A percentile compares a stretch with the other conserved stretches of the same genome.
These are phyloP conservation scores for Sandelia bainsii DNA, from an alignment of 2,797 vertebrate genomes.

Conservation along the genomic window DNA sequence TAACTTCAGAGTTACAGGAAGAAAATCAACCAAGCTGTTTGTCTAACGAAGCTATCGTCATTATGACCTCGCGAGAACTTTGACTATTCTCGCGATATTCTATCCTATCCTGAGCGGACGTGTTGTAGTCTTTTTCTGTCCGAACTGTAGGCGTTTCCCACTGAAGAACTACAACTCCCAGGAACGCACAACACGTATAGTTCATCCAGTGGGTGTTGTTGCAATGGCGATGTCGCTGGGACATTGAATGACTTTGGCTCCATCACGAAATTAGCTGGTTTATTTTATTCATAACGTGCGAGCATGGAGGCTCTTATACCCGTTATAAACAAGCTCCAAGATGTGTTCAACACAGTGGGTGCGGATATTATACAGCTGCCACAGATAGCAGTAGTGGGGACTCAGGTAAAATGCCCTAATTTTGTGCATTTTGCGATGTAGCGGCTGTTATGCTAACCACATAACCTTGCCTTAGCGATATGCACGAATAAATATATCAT, in stretches of 20 bases:
- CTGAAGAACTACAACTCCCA: slow-evolving; percentile 71
- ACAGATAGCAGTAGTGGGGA: slow-evolving; percentile 98
- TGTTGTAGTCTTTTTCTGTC: slow-evolving; percentile 49
- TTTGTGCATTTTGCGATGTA: slow-evolving; percentile 24
- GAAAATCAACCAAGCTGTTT: background rate
- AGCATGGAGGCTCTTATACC: slow-evolving; percentile 97
- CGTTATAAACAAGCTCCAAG: slow-evolving; percentile 98
- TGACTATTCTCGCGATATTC: slow-evolving; percentile 35
- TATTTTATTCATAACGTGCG: slow-evolving; percentile 36
- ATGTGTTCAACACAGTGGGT: slow-evolving; percentile 98
- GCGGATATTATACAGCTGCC: slow-evolving; percentile 97
- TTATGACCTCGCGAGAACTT: slow-evolving; percentile 37
- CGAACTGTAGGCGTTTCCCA: accelerated
- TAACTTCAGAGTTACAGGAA: background rate
- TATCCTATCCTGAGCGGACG: accelerated
- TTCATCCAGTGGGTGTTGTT: slow-evolving; percentile 46
- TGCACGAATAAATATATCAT: background rate
- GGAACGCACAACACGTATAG: too few relatives aligned
- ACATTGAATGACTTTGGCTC: slow-evolving; percentile 90
- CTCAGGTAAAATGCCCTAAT: slow-evolving; percentile 87
- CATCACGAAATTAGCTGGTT: slow-evolving; percentile 64
- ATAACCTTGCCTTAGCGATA: slow-evolving; percentile 37
- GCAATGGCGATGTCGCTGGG: slow-evolving; percentile 82
- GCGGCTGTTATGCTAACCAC: slow-evolving; percentile 44
- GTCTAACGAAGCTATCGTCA: slow-evolving; percentile 22